Evolutionary conservation across 2,113 vertebrate species (phyloP), one percentile per base, ranked within the genome.

Genomic region (Geococcyx californianus): DNA sequence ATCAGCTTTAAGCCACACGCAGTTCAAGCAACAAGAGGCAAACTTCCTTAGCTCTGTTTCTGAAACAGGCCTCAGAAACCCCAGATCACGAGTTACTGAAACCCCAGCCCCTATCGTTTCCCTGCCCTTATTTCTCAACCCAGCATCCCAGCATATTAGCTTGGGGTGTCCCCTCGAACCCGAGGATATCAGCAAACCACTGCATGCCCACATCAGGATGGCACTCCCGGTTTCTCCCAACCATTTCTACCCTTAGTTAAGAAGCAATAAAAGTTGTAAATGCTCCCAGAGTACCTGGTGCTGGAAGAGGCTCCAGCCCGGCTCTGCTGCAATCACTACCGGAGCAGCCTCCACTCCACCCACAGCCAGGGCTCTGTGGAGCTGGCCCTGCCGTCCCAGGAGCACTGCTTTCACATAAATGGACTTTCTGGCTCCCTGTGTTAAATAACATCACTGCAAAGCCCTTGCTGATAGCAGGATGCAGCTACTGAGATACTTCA

Each of bases 121-220:
- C 33, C 44, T 45, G 15, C 59, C 52, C 29, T 62, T 20, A 33
- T 20, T 77, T 49, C 66, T 36, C 36, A 73, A 10, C 16, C 13
- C 62, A 33, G 2, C 5, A 9, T 16, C 33, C 19, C 54, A 55
- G 1, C 9, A 40, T 52, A 60, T 59, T 7, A 31, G 21, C 38
- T 16, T 12, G 7, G 49, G 52, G 8, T 51, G n/a, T 49, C 38
- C 33, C 20, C 29, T 29, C 63, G 13, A 36, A 0, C 8, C 38
- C 16, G 76, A 38, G 40, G 5, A 15, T 6, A 40, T 0, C 8
- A 9, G 59, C 49, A 78, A 60, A 66, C 16, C 56, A 64, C 49
- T 0, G 15, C 33, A 64, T 2, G 12, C 47, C 49, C 73, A 38
- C 62, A 16, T 2, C 9, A 7, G 31, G 16, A 16, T 1, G 18